These are phyloP conservation scores for Cephalopholis sonnerati DNA, from an alignment of 2,113 vertebrate genomes.

Conservation along the genomic window DNA sequence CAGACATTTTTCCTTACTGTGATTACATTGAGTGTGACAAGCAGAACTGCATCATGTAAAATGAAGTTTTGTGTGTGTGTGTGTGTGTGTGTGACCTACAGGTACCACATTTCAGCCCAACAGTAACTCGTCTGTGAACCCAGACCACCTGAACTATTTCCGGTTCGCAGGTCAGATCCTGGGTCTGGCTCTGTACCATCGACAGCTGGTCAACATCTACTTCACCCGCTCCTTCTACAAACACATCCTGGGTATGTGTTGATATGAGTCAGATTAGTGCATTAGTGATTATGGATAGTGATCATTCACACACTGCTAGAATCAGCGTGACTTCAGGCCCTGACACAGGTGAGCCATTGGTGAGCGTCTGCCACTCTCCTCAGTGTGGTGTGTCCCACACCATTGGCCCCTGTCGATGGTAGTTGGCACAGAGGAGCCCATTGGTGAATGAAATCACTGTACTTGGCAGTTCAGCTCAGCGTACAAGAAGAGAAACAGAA, in stretches of 20 bases:
- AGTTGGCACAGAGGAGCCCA: no score
- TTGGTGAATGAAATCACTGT: no score
- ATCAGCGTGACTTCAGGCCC: not conserved
- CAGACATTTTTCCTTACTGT: not conserved
- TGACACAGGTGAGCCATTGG: no score
- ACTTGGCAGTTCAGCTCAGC: no score
- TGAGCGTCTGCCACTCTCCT: no score
- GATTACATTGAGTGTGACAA: not conserved
- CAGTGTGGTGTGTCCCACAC: no score
- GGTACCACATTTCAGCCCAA: conserved; percentile 99
- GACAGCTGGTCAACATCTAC: conserved; percentile 98
- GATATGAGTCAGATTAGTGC: not conserved
- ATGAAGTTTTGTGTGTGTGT: not conserved
- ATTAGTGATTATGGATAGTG: no score
- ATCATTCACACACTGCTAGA: not conserved
- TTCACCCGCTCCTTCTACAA: conserved; percentile 99
- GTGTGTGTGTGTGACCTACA: conserved; percentile 65
- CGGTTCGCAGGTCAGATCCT: conserved; percentile 96
- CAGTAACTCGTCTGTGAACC: conserved; percentile 98
- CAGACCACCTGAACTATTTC: conserved; percentile 98
- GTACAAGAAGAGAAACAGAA: no score
- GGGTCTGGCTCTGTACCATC: conserved; percentile 95
- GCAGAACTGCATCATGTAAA: not conserved
- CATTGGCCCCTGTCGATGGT: no score
- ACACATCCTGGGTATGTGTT: conserved; percentile 92